Evolutionary conservation across 2,113 vertebrate genomes (phyloP).

Genomic region (Paedocypris sp.): DNA sequence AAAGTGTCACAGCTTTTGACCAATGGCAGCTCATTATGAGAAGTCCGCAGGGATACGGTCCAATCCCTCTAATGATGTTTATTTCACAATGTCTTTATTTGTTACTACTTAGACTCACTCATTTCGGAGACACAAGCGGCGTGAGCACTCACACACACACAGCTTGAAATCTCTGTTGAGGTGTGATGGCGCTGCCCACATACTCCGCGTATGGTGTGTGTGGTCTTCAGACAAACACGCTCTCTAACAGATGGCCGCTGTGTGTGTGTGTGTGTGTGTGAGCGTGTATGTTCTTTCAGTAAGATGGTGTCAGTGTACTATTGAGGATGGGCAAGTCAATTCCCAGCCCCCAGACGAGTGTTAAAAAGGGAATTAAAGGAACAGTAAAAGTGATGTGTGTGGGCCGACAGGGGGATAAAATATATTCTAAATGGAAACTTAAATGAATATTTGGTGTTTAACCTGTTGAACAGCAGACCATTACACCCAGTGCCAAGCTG

Average conservation of each 20-base stretch:
- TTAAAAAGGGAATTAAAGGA: neutral
- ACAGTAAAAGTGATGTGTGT: neutral
- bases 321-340: conserved; percentile 9
- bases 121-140: neutral
- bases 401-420: neutral
- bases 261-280: neutral
- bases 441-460: conserved; percentile 2
- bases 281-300: neutral
- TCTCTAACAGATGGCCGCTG: conserved; percentile 1
- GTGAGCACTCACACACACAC: neutral
- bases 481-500: neutral
- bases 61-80: conserved; percentile 31
- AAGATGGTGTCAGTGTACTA: conserved; percentile 16
- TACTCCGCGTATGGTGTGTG: neutral
- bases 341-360: neutral
- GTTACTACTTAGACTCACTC: conserved; percentile 5
- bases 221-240: neutral
- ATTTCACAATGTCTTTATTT: conserved; percentile 20
- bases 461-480: neutral
- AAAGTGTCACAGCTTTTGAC: conserved; percentile 21
- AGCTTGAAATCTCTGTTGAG: neutral
- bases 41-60: neutral
- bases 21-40: neutral
- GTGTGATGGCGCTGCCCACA: conserved; percentile 13
- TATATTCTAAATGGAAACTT: no score